These are phyloP conservation scores for Aplodontia rufa DNA, from an alignment of 2,113 vertebrate genomes.

Conservation along the genomic window DNA sequence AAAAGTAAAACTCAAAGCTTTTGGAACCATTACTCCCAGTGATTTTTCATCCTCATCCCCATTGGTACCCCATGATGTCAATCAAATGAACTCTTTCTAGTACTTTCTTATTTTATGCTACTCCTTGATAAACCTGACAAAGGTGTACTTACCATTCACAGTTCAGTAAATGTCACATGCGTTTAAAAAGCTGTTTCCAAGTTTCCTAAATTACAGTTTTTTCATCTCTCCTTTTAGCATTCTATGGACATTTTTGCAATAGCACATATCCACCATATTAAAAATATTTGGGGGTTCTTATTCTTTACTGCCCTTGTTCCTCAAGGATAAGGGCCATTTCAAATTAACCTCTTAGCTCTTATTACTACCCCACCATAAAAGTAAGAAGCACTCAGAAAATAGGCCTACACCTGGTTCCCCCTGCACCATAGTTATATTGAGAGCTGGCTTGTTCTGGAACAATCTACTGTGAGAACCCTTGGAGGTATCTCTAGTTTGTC, in stretches of 20 bases:
- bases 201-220: background rate
- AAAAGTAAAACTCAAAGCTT: background rate
- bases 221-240: background rate
- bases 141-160: background rate
- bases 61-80: background rate
- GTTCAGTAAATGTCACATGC: background rate
- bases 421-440: too few relatives aligned
- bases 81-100: background rate
- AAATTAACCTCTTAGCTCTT: background rate
- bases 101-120: background rate
- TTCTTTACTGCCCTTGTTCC: background rate
- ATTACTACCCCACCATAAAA: background rate
- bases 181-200: background rate
- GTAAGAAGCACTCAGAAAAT: background rate
- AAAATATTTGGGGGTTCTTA: background rate
- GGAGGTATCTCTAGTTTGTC: background rate
- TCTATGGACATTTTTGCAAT: background rate
- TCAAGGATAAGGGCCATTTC: background rate
- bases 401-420: background rate
- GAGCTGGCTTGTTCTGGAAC: background rate
- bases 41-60: background rate
- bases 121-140: background rate
- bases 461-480: too few relatives aligned
- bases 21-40: background rate
- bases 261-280: background rate